Conservation (phyloP, 2,797 vertebrate genomes). For the Coregonus sp. region DNA sequence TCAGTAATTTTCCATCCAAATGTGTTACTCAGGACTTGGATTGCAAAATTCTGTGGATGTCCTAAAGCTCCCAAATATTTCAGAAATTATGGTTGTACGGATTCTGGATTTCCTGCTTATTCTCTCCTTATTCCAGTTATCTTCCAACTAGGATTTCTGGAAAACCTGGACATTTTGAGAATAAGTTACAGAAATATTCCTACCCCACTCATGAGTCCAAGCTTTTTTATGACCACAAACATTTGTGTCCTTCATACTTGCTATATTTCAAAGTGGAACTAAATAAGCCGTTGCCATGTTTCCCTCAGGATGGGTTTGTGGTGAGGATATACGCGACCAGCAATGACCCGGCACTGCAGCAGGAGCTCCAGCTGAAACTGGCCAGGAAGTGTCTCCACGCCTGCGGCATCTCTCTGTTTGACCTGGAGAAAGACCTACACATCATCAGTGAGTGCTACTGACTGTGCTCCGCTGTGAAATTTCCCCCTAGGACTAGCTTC, state of each 20-base stretch:
- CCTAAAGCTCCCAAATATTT: too few relatives aligned
- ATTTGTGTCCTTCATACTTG: background rate
- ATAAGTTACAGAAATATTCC: too few relatives aligned
- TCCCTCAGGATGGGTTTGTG: constrained; percentile 93
- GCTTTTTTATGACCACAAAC: background rate
- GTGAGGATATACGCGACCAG: constrained; percentile 97
- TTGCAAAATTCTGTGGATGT: too few relatives aligned
- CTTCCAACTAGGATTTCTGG: too few relatives aligned
- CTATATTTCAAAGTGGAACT: constrained; percentile 10
- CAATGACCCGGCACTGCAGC: constrained; percentile 92
- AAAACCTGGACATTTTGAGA: too few relatives aligned
- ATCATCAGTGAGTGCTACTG: constrained; percentile 90
- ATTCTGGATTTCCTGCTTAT: too few relatives aligned
- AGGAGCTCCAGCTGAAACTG: constrained; percentile 97
- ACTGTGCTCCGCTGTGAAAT: background rate
- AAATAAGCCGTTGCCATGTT: constrained; percentile 12
- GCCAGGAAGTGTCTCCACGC: constrained; percentile 98
- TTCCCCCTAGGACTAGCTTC: background rate
- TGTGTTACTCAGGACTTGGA: too few relatives aligned
- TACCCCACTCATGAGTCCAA: background rate
- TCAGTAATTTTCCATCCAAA: too few relatives aligned
- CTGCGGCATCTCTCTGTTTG: constrained; percentile 96
- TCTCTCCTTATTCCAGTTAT: too few relatives aligned
- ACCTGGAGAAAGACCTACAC: constrained; percentile 98
- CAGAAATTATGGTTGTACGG: too few relatives aligned